These are phyloP conservation scores for Cariama cristata DNA, from an alignment of 2,113 vertebrate genomes.

Conservation along the genomic window DNA sequence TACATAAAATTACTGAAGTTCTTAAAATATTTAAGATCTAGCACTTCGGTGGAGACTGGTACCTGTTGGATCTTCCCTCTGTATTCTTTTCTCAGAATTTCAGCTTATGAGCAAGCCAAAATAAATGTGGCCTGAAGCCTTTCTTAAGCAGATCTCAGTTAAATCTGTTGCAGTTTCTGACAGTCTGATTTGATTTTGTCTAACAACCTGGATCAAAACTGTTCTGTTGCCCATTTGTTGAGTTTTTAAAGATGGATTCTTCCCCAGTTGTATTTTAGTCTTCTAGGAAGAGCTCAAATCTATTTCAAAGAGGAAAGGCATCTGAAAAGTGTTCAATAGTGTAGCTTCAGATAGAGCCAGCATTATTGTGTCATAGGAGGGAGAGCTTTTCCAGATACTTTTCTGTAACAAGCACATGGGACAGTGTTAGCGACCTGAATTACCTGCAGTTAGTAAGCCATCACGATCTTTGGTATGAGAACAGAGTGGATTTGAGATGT, in stretches of 20 bases:
- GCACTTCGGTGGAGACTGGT: accelerated
- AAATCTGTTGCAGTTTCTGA: not conserved
- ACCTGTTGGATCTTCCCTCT: not conserved
- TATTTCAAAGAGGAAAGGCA: not conserved
- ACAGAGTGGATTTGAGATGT: not conserved
- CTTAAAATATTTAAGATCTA: not conserved
- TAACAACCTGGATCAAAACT: not conserved
- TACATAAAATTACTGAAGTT: not conserved
- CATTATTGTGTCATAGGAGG: not conserved
- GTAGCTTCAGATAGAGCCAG: not conserved
- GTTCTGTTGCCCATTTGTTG: not conserved
- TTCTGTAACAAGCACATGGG: not conserved
- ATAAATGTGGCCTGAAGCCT: not conserved
- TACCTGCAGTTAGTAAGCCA: not conserved
- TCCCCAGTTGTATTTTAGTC: not conserved
- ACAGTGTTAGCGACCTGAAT: not conserved
- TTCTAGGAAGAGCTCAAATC: not conserved
- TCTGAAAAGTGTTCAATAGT: not conserved
- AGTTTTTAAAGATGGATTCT: not conserved
- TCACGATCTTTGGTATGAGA: not conserved
- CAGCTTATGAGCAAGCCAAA: not conserved
- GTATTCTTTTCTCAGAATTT: not conserved
- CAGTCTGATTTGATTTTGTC: not conserved
- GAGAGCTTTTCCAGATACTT: not conserved
- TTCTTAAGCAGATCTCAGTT: not conserved